phyloP scores from a whole-genome alignment of 2,113 vertebrate species.

The Ammodytes marinus region DNA sequence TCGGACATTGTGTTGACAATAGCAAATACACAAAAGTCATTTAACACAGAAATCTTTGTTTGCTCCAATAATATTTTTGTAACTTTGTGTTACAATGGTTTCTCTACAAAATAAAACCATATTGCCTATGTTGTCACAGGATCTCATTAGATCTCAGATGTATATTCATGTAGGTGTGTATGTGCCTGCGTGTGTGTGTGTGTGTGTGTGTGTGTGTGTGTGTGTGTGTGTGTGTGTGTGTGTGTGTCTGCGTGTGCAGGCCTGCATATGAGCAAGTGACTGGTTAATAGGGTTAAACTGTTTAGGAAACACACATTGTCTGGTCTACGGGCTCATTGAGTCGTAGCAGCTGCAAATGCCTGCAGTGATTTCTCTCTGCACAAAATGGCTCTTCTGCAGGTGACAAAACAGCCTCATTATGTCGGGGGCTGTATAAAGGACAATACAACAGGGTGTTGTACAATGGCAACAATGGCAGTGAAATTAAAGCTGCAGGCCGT shows the following conservation, averaged over 20 bases:
- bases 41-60: not conserved
- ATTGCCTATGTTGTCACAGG: not conserved
- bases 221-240: no score
- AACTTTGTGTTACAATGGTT: not conserved
- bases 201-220: constrained; percentile 1
- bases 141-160: not conserved
- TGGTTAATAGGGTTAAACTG: constrained; percentile 53
- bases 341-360: constrained; percentile 63
- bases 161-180: not conserved
- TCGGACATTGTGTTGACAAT: no score
- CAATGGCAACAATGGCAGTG: constrained; percentile 65
- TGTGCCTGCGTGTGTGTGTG: constrained; percentile 9
- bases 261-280: constrained; percentile 6
- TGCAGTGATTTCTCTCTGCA: constrained; percentile 61
- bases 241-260: not conserved
- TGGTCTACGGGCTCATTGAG: constrained; percentile 39
- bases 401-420: constrained; percentile 71
- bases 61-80: not conserved
- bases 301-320: constrained; percentile 67
- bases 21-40: not conserved
- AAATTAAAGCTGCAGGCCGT: constrained; percentile 73
- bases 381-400: constrained; percentile 48
- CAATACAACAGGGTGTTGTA: constrained; percentile 69
- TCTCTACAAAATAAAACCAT: not conserved
- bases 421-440: constrained; percentile 53